Base-by-base conservation (phyloP, 2,888 invertebrate genomes). In the Epiperipatus broadwayi region DNA sequence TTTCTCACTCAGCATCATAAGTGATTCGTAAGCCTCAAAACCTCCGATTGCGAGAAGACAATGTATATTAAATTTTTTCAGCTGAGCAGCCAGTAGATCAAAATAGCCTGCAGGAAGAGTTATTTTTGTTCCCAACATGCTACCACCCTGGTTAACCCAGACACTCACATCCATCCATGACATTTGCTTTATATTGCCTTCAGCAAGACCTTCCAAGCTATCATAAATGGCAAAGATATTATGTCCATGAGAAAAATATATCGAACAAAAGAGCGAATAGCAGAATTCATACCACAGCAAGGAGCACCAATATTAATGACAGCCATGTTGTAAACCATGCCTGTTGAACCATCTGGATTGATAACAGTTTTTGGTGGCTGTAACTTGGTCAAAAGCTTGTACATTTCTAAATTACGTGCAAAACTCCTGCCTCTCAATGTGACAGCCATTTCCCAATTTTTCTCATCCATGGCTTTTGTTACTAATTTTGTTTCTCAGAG, bases 201-300 rank as follows among this genome's bases (percentile, higher is more conserved):
- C 74, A 49, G 84, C 72, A 31, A 97, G 70, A 18, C 97, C 97
- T 58, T 93, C 84, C 51, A 97, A 71, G 35, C 95, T 93, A 55
- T 93, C 93, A 53, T 91, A 80, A 37, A 99, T 73, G 35, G 89
- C 95, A 39, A 78, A 73, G 20, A 93, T 87, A 39, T 74, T 78
- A 61, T 87, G 89, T 4, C 93, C 93, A 47, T 87, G 73, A 60
- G 85, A 91, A 57, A 95, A 80, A 52, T 81, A 78, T 91, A 84
- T 37, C 95, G 70, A 5, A 95, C 93, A 60, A 95, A 95, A 4
- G 95, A 87, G 35, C 97, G 76, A 34, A 95, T 89, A 1, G 91
- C 89, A 3, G 97, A 91, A 62, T 97, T 99, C 89, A 97, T 95
- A 42, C 97, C 97, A 61, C 97, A 95, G 32, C 93, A 87, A 0